Evolutionary conservation across 2,797 vertebrate genomes (phyloP).

Genomic region (Hipposideros larvatus): DNA sequence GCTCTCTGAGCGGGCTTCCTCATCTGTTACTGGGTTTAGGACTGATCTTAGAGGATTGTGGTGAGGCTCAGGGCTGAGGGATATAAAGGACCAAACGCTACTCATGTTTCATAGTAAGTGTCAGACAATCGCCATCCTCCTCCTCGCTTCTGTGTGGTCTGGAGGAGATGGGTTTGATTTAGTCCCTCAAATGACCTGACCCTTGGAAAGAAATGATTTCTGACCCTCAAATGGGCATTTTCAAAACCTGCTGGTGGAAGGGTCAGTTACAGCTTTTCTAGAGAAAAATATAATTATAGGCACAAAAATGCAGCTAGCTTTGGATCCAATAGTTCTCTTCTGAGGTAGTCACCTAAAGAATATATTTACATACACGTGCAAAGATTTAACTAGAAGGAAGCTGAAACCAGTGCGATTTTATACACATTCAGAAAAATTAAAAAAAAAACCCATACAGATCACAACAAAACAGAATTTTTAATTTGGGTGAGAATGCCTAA

Average conservation of each 20-base stretch:
- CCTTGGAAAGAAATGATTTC: not conserved
- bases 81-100: not conserved
- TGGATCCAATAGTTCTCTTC: not conserved
- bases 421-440: not conserved
- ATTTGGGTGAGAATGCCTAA: not conserved
- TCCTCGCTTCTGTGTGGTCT: not conserved
- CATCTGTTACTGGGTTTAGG: not conserved
- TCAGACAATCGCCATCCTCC: not conserved
- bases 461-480: not conserved
- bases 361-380: accelerated
- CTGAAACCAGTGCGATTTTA: not conserved
- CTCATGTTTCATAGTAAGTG: not conserved
- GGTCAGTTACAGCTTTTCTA: not conserved
- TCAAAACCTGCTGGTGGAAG: not conserved
- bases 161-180: not conserved
- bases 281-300: not conserved
- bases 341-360: not conserved
- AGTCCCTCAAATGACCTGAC: not conserved
- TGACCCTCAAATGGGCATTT: not conserved
- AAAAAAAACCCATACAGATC: no score
- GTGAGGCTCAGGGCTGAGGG: not conserved
- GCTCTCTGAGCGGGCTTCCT: not conserved
- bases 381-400: no score
- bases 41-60: no score
- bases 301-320: not conserved